Evolutionary conservation across 2,888 invertebrate genomes (phyloP).

Genomic region (Dendrolimus houi): DNA sequence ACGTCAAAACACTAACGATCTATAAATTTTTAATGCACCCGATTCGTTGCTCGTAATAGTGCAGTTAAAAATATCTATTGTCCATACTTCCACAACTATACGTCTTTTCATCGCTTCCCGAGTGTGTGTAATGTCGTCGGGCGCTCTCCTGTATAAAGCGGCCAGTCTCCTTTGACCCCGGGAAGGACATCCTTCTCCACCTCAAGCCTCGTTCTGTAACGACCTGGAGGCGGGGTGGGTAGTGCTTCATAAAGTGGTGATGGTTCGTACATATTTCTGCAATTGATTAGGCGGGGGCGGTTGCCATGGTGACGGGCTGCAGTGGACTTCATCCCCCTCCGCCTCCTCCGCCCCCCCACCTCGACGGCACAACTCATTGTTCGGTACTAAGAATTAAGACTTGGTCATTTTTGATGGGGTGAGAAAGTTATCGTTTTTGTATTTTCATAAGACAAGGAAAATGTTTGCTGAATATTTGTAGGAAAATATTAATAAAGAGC

Average conservation of each 20-base stretch:
- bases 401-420: conserved; percentile 20
- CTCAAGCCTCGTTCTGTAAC: conserved; percentile 9
- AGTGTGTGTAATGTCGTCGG: conserved; percentile 39
- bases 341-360: conserved; percentile 10
- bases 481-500: too few species aligned
- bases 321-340: conserved; percentile 22
- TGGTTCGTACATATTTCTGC: conserved; percentile 74
- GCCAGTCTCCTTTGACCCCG: conserved; percentile 29
- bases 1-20: not conserved
- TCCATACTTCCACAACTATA: conserved; percentile 36
- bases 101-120: conserved; percentile 54
- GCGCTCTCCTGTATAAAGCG: conserved; percentile 36
- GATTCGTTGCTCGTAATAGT: not conserved
- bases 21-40: not conserved
- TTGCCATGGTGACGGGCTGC: conserved; percentile 58
- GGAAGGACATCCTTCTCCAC: conserved; percentile 21
- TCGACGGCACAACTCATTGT: conserved; percentile 33
- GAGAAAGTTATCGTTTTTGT: not conserved
- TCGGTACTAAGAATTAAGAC: conserved; percentile 14
- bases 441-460: not conserved
- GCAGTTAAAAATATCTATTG: not conserved
- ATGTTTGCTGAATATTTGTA: too few species aligned
- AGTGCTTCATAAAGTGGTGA: conserved; percentile 36
- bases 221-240: conserved; percentile 17
- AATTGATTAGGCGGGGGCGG: conserved; percentile 76